phyloP scores from a whole-genome alignment of 1,140 invertebrate species.

The Drosophila bocki region DNA sequence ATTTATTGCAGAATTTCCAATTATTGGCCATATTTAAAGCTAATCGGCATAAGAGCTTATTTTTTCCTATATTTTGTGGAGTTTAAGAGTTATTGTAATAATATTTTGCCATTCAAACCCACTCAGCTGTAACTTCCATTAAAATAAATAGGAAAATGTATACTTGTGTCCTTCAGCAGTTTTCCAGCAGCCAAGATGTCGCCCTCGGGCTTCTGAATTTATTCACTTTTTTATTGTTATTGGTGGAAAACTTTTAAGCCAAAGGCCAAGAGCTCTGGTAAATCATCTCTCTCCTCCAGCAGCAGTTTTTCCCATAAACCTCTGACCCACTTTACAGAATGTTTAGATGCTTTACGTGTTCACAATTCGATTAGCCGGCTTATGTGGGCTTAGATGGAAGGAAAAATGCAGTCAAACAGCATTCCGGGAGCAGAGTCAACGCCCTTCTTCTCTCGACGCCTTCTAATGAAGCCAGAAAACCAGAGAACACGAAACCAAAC shows the following conservation, averaged over 20 bases:
- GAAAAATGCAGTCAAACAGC: slow-evolving; percentile 72
- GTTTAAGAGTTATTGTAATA: neutral
- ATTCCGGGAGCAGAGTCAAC: slow-evolving; percentile 57
- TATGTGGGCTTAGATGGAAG: neutral
- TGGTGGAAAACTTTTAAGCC: slow-evolving; percentile 9
- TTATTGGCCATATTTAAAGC: neutral
- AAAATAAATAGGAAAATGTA: slow-evolving; percentile 2
- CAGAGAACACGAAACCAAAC: slow-evolving; percentile 12
- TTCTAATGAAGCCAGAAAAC: slow-evolving; percentile 45
- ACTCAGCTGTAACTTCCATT: neutral
- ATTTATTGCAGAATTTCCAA: slow-evolving; percentile 9
- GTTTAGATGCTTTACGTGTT: slow-evolving; percentile 37
- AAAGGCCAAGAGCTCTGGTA: slow-evolving; percentile 36
- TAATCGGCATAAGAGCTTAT: neutral
- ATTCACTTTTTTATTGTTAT: slow-evolving; percentile 21
- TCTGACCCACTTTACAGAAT: slow-evolving; percentile 60
- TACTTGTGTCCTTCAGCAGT: slow-evolving; percentile 7
- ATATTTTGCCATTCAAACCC: slow-evolving; percentile 7
- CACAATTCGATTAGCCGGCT: slow-evolving; percentile 64
- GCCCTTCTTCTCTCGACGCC: slow-evolving; percentile 24
- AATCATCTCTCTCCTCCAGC: slow-evolving; percentile 4
- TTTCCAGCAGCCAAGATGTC: slow-evolving; percentile 19
- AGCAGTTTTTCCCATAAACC: slow-evolving; percentile 14
- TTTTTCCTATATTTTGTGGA: neutral
- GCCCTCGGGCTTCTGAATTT: slow-evolving; percentile 5